These are phyloP conservation scores for Notothenia coriiceps DNA, from an alignment of 2,113 vertebrate species.

Conservation along the genomic window DNA sequence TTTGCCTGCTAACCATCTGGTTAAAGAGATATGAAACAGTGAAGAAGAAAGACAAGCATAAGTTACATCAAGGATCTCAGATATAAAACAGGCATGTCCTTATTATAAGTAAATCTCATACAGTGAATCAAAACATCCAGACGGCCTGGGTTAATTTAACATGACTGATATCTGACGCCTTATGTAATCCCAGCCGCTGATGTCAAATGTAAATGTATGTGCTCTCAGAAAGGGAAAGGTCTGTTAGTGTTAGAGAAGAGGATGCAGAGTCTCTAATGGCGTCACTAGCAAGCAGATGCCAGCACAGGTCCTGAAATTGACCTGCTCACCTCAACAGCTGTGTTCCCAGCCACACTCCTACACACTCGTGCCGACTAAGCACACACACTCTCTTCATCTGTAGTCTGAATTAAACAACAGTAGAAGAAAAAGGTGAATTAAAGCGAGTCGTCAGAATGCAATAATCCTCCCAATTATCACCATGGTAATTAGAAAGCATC, in stretches of 20 bases:
- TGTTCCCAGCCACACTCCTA: conserved; percentile 3
- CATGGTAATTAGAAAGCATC: conserved; percentile 69
- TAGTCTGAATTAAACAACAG: conserved; percentile 9
- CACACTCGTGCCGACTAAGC: neutral
- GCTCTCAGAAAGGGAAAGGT: conserved; percentile 22
- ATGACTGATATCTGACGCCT: conserved; percentile 13
- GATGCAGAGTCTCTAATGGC: neutral
- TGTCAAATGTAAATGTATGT: conserved; percentile 34
- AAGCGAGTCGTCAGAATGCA: conserved; percentile 59
- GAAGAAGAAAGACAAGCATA: neutral
- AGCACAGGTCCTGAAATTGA: conserved; percentile 25
- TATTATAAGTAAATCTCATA: neutral
- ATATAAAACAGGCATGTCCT: neutral
- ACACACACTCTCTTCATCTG: conserved; percentile 1
- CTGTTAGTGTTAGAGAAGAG: conserved; percentile 1
- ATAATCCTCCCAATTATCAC: conserved; percentile 64
- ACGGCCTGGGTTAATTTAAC: conserved; percentile 24
- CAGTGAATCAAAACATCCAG: conserved; percentile 19
- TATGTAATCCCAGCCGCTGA: conserved; percentile 25
- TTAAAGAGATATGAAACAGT: neutral
- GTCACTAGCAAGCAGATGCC: conserved; percentile 47
- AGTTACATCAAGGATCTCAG: neutral
- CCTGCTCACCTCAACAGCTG: conserved; percentile 58
- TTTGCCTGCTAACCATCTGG: neutral
- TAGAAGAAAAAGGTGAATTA: conserved; percentile 30